Conservation (phyloP, 2,888 invertebrate genomes). For the Fabriciana adippe region DNA sequence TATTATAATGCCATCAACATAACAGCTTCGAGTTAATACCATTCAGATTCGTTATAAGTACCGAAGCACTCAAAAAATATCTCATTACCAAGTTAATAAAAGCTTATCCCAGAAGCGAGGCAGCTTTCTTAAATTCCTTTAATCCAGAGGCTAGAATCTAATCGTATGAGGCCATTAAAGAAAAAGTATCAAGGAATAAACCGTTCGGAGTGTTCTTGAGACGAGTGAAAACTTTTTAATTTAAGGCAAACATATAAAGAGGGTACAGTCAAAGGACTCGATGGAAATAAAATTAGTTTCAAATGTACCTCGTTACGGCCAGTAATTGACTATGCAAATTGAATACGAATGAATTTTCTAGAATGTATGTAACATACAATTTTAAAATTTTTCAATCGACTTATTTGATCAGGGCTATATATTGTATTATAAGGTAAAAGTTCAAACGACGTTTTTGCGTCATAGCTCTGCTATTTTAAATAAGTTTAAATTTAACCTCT, state of each 20-base stretch:
- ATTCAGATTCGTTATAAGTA: constrained; percentile 41
- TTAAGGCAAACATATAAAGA: constrained; percentile 67
- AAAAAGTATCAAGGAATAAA: constrained; percentile 61
- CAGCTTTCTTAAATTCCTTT: constrained; percentile 45
- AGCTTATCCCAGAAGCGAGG: constrained; percentile 40
- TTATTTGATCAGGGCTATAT: background rate
- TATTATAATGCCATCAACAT: constrained; percentile 35
- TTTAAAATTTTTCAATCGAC: background rate
- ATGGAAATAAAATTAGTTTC: constrained; percentile 69
- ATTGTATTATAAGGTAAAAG: background rate
- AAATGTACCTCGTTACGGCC: constrained; percentile 65
- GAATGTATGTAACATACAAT: constrained; percentile 18
- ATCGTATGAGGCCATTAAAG: constrained; percentile 64
- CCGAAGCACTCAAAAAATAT: constrained; percentile 43
- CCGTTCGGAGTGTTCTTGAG: constrained; percentile 54
- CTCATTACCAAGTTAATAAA: constrained; percentile 47
- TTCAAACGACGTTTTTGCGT: constrained; percentile 2
- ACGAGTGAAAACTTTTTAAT: constrained; percentile 69
- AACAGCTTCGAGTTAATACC: constrained; percentile 31
- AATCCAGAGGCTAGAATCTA: constrained; percentile 50
- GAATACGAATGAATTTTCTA: constrained; percentile 50
- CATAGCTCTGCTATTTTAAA: constrained; percentile 29
- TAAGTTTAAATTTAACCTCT: constrained; percentile 25
- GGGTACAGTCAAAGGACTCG: constrained; percentile 60
- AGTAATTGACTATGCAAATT: constrained; percentile 60